Conservation (phyloP, 2,113 vertebrate genomes). For the Oenanthe oenanthe region DNA sequence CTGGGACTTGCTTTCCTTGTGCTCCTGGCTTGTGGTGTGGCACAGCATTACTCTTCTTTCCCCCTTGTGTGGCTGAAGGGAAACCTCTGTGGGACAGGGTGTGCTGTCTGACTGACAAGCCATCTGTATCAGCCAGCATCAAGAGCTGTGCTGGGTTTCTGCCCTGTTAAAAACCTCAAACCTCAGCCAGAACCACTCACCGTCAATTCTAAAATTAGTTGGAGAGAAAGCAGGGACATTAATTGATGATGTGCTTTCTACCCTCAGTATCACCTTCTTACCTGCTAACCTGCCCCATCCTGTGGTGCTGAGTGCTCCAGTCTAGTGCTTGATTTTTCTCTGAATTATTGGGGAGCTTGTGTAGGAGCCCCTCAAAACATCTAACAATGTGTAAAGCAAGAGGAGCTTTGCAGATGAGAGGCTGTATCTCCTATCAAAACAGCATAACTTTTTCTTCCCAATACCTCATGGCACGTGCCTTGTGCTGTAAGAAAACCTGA, state of each 20-base stretch:
- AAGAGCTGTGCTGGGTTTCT: neutral
- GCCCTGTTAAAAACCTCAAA: neutral
- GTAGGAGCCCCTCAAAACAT: neutral
- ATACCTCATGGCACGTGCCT: rapidly evolving
- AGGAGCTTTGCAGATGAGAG: neutral
- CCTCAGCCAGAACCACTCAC: neutral
- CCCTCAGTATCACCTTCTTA: neutral
- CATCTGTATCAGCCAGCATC: neutral
- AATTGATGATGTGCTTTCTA: neutral
- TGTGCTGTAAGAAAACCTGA: neutral
- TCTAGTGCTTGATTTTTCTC: neutral
- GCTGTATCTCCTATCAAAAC: neutral
- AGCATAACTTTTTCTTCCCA: neutral
- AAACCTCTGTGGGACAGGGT: neutral
- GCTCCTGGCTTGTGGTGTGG: neutral
- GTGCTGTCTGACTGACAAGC: neutral
- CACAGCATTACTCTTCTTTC: rapidly evolving
- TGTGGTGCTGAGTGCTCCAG: neutral
- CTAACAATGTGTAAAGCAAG: rapidly evolving
- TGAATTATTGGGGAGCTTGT: neutral
- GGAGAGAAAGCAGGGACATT: neutral
- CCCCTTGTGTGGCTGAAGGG: rapidly evolving
- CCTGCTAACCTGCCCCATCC: neutral
- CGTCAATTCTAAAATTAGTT: neutral
- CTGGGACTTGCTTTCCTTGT: neutral